phyloP scores from a whole-genome alignment of 1,140 invertebrate genomes.

The Drosophila oshimai region DNA sequence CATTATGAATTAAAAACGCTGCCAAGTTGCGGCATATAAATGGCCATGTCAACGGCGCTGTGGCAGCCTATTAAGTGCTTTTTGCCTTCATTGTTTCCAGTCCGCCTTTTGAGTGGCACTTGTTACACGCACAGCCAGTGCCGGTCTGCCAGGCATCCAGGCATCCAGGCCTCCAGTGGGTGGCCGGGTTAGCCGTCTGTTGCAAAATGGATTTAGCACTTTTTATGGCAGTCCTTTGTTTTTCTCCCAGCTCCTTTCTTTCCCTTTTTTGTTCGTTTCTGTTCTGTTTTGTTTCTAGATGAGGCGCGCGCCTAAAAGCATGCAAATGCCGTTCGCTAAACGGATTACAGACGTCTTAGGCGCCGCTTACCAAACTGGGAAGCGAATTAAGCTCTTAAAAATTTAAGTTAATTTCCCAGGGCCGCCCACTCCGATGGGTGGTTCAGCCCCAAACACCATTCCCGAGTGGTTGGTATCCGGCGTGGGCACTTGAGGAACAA shows the following conservation, averaged over 20 bases:
- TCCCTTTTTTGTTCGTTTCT: neutral
- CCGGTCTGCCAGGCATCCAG: conserved; percentile 3
- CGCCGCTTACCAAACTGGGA: conserved; percentile 13
- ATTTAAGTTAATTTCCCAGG: conserved; percentile 65
- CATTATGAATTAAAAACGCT: conserved; percentile 70
- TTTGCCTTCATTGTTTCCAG: conserved; percentile 48
- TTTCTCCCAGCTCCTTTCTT: neutral
- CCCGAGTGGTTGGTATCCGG: conserved; percentile 2
- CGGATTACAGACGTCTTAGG: conserved; percentile 53
- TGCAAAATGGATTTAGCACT: conserved; percentile 46
- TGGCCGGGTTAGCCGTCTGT: conserved; percentile 20
- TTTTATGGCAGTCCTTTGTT: conserved; percentile 19
- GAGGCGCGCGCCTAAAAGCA: conserved; percentile 49
- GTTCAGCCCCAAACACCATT: neutral
- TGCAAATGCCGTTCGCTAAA: conserved; percentile 56
- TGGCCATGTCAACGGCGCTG: conserved; percentile 48
- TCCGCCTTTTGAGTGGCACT: conserved; percentile 58
- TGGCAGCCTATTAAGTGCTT: conserved; percentile 65
- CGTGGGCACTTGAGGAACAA: conserved; percentile 52
- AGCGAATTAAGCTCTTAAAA: conserved; percentile 41
- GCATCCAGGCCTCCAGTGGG: conserved; percentile 1
- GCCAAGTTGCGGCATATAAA: conserved; percentile 60
- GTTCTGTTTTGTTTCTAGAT: neutral
- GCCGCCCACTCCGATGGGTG: neutral
- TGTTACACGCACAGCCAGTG: conserved; percentile 51